Percentiles rank a stretch among this genome's conserved stretches.
These are phyloP conservation scores for Cerceris rybyensis DNA, from an alignment of 2,888 invertebrate species.

Conservation along the genomic window DNA sequence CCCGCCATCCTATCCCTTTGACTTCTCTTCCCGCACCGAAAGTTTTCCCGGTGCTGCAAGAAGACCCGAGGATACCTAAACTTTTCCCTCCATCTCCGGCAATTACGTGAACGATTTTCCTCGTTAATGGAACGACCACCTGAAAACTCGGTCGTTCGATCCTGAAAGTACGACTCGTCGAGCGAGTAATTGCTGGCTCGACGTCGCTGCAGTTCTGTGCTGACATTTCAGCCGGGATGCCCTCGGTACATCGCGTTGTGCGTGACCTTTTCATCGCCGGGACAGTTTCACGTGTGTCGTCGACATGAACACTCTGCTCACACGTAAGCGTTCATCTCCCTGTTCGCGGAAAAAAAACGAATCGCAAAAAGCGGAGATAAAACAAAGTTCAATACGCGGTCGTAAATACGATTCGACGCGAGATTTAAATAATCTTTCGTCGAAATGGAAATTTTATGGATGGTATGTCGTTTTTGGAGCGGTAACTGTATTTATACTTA, in stretches of 20 bases:
- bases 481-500: too few species aligned
- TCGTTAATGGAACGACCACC: constrained; percentile 43
- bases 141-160: constrained; percentile 42
- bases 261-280: constrained; percentile 34
- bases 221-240: constrained; percentile 28
- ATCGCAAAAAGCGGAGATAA: background rate
- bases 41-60: constrained; percentile 26
- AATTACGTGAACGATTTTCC: constrained; percentile 60
- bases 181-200: constrained; percentile 26
- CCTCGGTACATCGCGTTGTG: constrained; percentile 21
- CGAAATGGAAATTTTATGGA: too few species aligned
- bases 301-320: background rate
- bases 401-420: too few species aligned
- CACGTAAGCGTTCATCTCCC: background rate
- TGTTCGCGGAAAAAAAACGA: background rate
- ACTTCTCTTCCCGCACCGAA: constrained; percentile 37
- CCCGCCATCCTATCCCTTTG: constrained; percentile 27
- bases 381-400: background rate
- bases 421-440: too few species aligned
- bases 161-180: constrained; percentile 16
- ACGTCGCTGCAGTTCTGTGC: background rate
- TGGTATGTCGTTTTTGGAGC: too few species aligned
- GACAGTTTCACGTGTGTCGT: constrained; percentile 9
- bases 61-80: constrained; percentile 18
- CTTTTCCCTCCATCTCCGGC: constrained; percentile 46